phyloP scores from a whole-genome alignment of 2,113 vertebrate genomes.

The Engraulis encrasicolus region DNA sequence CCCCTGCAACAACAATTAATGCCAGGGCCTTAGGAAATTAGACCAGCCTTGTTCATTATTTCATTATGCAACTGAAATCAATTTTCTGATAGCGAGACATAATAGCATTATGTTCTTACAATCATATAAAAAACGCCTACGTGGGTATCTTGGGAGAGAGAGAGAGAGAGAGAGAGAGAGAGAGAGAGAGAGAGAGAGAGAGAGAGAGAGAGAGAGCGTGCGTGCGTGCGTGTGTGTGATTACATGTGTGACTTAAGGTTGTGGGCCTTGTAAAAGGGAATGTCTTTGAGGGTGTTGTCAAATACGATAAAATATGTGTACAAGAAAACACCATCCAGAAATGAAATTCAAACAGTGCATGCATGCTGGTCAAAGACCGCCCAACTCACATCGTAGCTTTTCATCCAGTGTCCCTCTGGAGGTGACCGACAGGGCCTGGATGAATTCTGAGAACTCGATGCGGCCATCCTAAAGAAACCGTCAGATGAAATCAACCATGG shows the following conservation, averaged over 20 bases:
- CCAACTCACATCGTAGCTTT: slow-evolving; percentile 92
- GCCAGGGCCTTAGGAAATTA: neutral
- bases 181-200: neutral
- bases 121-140: neutral
- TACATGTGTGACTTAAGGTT: too few relatives aligned
- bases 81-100: neutral
- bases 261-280: neutral
- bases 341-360: neutral
- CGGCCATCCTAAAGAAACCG: slow-evolving; percentile 84
- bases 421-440: slow-evolving; percentile 97
- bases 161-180: neutral
- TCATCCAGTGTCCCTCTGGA: slow-evolving; percentile 96
- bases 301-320: neutral
- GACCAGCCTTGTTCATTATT: neutral
- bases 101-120: neutral
- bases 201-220: neutral
- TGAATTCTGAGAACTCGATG: slow-evolving; percentile 98
- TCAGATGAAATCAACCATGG: neutral
- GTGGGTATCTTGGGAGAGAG: neutral
- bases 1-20: slow-evolving; percentile 79
- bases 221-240: neutral
- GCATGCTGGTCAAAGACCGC: neutral
- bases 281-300: neutral
- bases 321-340: neutral
- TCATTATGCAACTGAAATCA: neutral